phyloP scores from a whole-genome alignment of 2,888 invertebrate genomes.

The Clitarchus hookeri region DNA sequence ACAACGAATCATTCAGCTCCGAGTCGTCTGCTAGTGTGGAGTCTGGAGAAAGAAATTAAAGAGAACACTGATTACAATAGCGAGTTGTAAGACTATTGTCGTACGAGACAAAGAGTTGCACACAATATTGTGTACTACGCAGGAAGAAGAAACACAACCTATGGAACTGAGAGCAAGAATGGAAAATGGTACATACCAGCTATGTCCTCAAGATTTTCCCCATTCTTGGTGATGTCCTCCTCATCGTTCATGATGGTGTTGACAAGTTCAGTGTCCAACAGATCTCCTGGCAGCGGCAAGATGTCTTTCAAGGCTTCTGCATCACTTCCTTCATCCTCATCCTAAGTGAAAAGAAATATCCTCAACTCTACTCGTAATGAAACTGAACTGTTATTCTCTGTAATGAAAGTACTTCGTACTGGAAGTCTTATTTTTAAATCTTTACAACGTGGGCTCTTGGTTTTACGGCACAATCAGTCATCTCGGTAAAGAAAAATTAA shows the following conservation, averaged over 20 bases:
- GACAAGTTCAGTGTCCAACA: conserved; percentile 68
- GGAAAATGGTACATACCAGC: conserved; percentile 48
- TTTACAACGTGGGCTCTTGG: too few relatives aligned
- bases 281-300: conserved; percentile 65
- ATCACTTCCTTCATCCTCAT: conserved; percentile 60
- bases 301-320: conserved; percentile 69
- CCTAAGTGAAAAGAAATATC: conserved; percentile 20
- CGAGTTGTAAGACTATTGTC: too few relatives aligned
- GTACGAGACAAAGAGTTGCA: too few relatives aligned
- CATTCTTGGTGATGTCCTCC: conserved; percentile 59
- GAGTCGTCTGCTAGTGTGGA: conserved; percentile 53
- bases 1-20: conserved; percentile 49
- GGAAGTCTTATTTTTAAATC: too few relatives aligned
- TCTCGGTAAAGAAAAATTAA: too few relatives aligned
- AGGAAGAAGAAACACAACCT: too few relatives aligned
- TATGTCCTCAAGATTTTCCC: conserved; percentile 58
- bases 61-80: not conserved
- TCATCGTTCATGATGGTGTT: conserved; percentile 70
- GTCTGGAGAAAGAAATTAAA: conserved; percentile 45
- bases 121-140: too few relatives aligned
- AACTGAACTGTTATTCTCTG: too few relatives aligned
- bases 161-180: too few relatives aligned
- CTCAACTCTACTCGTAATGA: too few relatives aligned
- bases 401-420: too few relatives aligned
- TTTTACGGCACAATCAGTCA: too few relatives aligned